Base-by-base conservation (phyloP, 2,888 invertebrate genomes). In the Caenorhabditis macrosperma region DNA sequence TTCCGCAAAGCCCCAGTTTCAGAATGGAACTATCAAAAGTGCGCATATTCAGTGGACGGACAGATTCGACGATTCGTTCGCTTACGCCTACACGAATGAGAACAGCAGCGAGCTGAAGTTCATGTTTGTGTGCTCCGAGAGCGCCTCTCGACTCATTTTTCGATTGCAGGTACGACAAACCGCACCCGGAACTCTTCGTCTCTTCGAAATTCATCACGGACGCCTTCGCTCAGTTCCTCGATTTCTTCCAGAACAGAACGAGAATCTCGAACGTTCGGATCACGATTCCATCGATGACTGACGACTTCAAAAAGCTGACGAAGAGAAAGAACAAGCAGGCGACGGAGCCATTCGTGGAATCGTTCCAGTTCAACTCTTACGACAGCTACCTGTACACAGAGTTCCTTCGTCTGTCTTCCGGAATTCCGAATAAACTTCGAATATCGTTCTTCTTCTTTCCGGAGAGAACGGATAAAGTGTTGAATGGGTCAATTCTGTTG, bases 1-100 rank as follows among this genome's bases (percentile, higher is more conserved):
- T 46, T 61, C 24, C 44, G 46, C 9, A 30, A 61, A 30, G 30
- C 44, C 30, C 41, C n/a, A 41, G 22, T 52, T 67, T 38, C 59
- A 77, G 77, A 77, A 77, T 38, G 68, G 68, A 24, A 77, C 77
- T 3, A 69, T 77, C 2, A 50, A 69, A 64, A 64, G 63, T 63
- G 68, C 77, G 0, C 77, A 77, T 41, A 68, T 77, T 26, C 50
- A 41, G 30, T 77, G 77, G 77, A 77, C 77, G 1, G 77, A 77
- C 41, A 46, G 50, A 15, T 77, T 77, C 38, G 77, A 77, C 52
- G 77, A 77, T 33, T 57, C 68, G 1, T 77, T 77, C 26, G 77
- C 77, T 0, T 57, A 63, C 26, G 77, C 77, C 1, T 77, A 50
- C 41, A 69, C 68, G 4, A 57, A 69, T 28, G 63, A 77, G n/a